phyloP scores from a whole-genome alignment of 2,888 invertebrate species.

The Amblyjoppa fuscipennis region DNA sequence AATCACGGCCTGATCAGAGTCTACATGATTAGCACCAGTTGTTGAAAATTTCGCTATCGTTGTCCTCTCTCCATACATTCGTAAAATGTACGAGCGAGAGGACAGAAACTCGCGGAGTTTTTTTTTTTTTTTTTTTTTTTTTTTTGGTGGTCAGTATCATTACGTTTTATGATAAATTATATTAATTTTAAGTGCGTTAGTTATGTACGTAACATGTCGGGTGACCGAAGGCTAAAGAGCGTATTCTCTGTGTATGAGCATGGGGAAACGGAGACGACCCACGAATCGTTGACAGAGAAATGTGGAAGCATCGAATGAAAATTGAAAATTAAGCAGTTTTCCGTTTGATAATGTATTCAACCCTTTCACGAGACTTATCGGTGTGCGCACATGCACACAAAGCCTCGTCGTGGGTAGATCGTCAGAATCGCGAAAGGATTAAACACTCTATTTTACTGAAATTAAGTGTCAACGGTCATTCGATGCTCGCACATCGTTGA shows the following conservation, averaged over 20 bases:
- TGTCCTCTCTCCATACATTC: background rate
- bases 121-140: slow-evolving; percentile 22
- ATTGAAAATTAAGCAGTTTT: slow-evolving; percentile 61
- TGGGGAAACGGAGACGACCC: background rate
- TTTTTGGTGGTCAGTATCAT: slow-evolving; percentile 67
- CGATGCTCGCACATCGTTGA: background rate
- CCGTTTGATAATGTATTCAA: slow-evolving; percentile 43
- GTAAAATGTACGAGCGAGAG: background rate
- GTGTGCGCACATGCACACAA: too few relatives aligned
- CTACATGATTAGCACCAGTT: slow-evolving; percentile 32
- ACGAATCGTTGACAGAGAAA: too few relatives aligned
- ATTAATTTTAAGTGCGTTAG: slow-evolving; percentile 71
- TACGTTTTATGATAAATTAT: slow-evolving; percentile 69
- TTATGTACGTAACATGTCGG: slow-evolving; percentile 68
- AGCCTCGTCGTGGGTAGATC: too few relatives aligned
- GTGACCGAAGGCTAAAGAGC: slow-evolving; percentile 66
- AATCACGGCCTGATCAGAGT: slow-evolving; percentile 58
- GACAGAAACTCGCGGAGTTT: slow-evolving; percentile 16
- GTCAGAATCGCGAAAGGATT: too few relatives aligned
- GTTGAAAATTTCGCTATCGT: slow-evolving; percentile 29
- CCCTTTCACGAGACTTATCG: background rate
- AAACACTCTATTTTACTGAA: background rate
- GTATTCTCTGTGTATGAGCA: slow-evolving; percentile 37
- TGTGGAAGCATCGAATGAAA: slow-evolving; percentile 8
- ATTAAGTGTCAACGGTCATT: background rate